Conservation (phyloP, 2,113 vertebrate species). For the Taurulus bubalis region DNA sequence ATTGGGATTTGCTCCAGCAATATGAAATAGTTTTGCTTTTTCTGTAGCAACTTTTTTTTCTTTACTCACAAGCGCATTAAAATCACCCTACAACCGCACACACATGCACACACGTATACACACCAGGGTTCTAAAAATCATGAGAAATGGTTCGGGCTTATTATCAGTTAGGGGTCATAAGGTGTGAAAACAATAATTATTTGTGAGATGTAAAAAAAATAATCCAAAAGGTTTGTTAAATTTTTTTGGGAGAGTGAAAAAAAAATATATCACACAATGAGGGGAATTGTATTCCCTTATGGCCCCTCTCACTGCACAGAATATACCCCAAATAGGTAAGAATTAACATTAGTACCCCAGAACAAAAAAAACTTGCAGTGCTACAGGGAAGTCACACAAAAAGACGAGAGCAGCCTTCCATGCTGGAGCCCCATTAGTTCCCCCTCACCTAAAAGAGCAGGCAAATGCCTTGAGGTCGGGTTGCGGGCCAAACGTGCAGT, state of each 20-base stretch:
- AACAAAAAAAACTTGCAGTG: constrained; percentile 48
- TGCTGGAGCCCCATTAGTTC: constrained; percentile 61
- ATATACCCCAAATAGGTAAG: background rate
- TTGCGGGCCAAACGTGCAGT: constrained; percentile 66
- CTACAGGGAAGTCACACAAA: constrained; percentile 61
- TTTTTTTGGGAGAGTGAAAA: background rate
- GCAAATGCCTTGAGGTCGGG: constrained; percentile 44
- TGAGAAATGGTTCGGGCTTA: constrained; percentile 46
- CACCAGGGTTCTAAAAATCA: constrained; percentile 30
- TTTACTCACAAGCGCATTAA: constrained; percentile 46
- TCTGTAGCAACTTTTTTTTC: constrained; percentile 65
- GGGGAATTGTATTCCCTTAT: constrained; percentile 15
- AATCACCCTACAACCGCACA: constrained; percentile 39
- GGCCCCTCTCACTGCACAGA: constrained; percentile 1
- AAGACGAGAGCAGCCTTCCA: constrained; percentile 62
- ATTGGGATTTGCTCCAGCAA: constrained; percentile 66
- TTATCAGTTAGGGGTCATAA: constrained; percentile 52
- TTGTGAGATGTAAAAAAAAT: constrained; percentile 20
- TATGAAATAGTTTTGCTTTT: constrained; percentile 65
- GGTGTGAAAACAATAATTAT: constrained; percentile 39
- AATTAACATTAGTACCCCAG: constrained; percentile 26
- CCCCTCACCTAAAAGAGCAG: constrained; percentile 65
- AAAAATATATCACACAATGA: background rate
- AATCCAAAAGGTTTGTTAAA: background rate
- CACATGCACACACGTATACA: constrained; percentile 13